Percentiles rank a stretch among this genome's conserved stretches.
Conservation (phyloP, 2,797 vertebrate genomes). For the Alfaro cultratus region DNA sequence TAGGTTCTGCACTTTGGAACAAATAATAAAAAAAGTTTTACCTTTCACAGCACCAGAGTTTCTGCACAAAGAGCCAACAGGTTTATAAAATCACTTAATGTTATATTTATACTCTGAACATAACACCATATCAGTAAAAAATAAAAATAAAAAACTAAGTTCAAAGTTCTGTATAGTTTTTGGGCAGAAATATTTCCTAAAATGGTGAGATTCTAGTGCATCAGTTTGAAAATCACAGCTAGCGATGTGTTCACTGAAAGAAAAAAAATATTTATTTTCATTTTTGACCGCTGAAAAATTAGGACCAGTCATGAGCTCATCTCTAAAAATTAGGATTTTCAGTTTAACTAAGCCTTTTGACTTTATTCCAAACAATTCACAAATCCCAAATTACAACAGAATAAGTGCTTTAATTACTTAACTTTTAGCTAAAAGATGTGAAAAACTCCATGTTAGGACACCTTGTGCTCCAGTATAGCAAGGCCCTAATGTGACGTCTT, state of each 20-base stretch:
- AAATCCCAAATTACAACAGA: neutral
- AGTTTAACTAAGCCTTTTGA: neutral
- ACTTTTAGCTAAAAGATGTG: neutral
- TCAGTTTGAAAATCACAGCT: neutral
- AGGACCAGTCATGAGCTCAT: neutral
- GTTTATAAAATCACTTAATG: neutral
- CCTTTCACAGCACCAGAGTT: neutral
- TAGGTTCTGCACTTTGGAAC: neutral
- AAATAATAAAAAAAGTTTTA: neutral
- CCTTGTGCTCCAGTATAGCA: neutral
- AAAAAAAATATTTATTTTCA: neutral
- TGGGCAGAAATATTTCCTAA: neutral
- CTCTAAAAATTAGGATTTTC: neutral
- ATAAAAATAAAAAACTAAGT: neutral
- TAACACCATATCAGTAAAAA: neutral
- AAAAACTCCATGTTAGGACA: neutral
- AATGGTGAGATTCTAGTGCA: neutral
- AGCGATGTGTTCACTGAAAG: neutral
- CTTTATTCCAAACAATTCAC: neutral
- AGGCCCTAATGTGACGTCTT: neutral
- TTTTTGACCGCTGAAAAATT: neutral
- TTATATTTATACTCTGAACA: neutral
- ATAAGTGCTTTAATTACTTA: neutral
- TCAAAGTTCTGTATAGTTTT: neutral
- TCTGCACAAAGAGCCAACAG: neutral